Evolutionary conservation across 92 coral and sea anemone genomes (phyloP), one percentile per base, ranked within the genome.

Genomic region (Nematostella vectensis): DNA sequence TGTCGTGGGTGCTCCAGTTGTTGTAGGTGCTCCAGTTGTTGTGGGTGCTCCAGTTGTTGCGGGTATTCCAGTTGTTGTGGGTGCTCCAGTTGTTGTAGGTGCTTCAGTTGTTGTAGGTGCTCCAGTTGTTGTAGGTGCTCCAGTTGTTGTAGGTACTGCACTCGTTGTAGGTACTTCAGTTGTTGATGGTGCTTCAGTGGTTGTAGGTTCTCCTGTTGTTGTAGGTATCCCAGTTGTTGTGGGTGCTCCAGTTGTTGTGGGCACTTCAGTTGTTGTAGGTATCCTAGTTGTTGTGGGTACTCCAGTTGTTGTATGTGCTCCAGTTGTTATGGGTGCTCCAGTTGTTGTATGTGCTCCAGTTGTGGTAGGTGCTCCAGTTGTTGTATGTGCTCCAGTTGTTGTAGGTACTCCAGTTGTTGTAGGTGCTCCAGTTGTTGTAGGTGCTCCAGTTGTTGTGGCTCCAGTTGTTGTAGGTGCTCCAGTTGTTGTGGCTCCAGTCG

Each of bases 331-430:
- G 4, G 51, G 51, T 45, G 23, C 23, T 45, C 21, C 51, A 45
- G 51, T 29, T 0, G 53, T 22, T 0, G 43, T 27, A 11, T 52
- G 53, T 8, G 16, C 54, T 39, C 50, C 50, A 8, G 71, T 65
- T 0, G 71, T 53, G 3, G 51, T 45, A 10, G 51, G 51, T 45
- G 21, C 40, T 37, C 19, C 47, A 11, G 68, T 62, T 13, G 70
- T 71, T 8, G 70, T 61, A 1, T 68, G 77, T 22, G 27, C 23
- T 42, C 50, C 62, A 11, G 77, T 51, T 18, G 77, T 61, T 15
- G 77, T 53, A 0, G 63, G 63, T 27, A 9, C 10, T 21, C 19
- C 58, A 1, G 70, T 70, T 1, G 77, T 61, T 0, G 68, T 59
- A 4, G 62, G 71, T 0, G 58, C 20, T 37, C 15, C 71, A 2